These are phyloP conservation scores for Trachelus iudaicus DNA, from an alignment of 2,888 invertebrate species.

Conservation along the genomic window DNA sequence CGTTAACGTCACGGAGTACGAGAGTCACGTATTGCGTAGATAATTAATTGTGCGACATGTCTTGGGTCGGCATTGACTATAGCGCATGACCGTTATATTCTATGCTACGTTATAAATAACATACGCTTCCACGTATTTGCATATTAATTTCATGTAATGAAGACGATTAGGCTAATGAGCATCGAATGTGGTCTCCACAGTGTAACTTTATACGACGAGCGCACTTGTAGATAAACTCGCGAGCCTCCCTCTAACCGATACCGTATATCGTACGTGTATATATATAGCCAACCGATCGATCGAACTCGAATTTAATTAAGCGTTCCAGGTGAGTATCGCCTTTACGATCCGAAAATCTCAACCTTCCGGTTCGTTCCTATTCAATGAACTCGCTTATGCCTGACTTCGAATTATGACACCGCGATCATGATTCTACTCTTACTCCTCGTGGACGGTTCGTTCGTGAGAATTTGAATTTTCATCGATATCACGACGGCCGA, in stretches of 20 bases:
- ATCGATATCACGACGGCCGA: neutral
- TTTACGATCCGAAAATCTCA: slow-evolving; percentile 31
- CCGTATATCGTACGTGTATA: neutral
- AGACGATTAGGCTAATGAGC: slow-evolving; percentile 58
- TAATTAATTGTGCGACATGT: slow-evolving; percentile 59
- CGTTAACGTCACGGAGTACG: neutral
- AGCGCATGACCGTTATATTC: slow-evolving; percentile 39
- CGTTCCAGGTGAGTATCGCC: slow-evolving; percentile 24
- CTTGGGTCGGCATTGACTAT: slow-evolving; percentile 23
- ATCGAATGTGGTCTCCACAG: slow-evolving; percentile 46
- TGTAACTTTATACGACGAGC: slow-evolving; percentile 38
- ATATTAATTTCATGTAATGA: slow-evolving; percentile 60
- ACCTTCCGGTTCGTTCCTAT: neutral
- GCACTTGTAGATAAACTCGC: slow-evolving; percentile 37
- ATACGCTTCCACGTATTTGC: slow-evolving; percentile 53
- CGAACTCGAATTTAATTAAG: slow-evolving; percentile 38
- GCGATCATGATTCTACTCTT: neutral
- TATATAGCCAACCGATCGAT: slow-evolving; percentile 27
- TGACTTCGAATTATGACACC: neutral
- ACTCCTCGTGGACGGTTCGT: neutral
- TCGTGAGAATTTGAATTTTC: neutral
- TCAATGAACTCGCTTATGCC: neutral
- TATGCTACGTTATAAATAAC: slow-evolving; percentile 48
- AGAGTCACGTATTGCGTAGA: slow-evolving; percentile 24
- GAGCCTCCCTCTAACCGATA: slow-evolving; percentile 6